Conservation (phyloP, 2,113 vertebrate genomes). For the Atrichornis clamosus region DNA sequence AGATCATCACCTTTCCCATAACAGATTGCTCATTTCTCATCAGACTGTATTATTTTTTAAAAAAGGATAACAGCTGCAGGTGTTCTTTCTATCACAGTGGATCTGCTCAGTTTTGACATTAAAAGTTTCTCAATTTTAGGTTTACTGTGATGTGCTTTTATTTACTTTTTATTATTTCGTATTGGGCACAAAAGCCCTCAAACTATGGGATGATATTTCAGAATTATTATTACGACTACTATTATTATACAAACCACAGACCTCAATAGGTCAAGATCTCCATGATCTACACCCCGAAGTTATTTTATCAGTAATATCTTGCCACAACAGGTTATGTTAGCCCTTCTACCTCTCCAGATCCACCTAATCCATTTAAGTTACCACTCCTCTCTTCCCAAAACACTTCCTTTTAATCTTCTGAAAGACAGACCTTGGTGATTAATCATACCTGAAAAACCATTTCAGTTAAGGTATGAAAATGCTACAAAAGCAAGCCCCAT, state of each 20-base stretch:
- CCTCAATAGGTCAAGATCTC: background rate
- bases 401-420: background rate
- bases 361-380: background rate
- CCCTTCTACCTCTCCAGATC: background rate
- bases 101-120: background rate
- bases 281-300: background rate
- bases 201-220: background rate
- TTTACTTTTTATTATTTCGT: background rate
- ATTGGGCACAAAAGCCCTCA: background rate
- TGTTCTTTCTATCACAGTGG: background rate
- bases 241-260: background rate
- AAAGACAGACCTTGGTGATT: background rate
- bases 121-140: background rate
- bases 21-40: background rate
- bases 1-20: background rate
- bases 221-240: background rate
- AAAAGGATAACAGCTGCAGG: background rate
- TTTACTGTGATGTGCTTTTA: background rate
- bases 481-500: background rate
- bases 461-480: background rate
- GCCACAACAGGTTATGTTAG: background rate
- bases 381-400: background rate
- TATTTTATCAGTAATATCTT: background rate
- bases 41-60: background rate
- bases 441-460: background rate